Percentiles rank a stretch among this genome's conserved stretches.
Conservation (phyloP, 2,888 invertebrate species). For the Apamea crenata region DNA sequence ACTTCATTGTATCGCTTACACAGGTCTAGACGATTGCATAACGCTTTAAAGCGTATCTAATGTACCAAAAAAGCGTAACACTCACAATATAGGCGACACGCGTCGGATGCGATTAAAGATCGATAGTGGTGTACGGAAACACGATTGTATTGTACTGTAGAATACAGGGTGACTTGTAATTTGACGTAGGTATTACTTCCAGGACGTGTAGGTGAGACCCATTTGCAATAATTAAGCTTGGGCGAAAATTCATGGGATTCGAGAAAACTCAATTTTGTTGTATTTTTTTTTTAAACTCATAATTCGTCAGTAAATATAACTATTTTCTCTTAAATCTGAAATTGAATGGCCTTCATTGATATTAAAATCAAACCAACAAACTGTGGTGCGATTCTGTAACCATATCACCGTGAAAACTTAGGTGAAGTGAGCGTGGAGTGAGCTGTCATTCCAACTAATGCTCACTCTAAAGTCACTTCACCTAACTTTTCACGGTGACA, state of each 20-base stretch:
- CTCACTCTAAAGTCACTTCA: too few relatives aligned
- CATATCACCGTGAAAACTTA: too few relatives aligned
- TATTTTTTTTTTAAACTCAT: neutral
- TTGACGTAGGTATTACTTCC: neutral
- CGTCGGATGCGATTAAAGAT: slow-evolving; percentile 8
- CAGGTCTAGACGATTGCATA: slow-evolving; percentile 23
- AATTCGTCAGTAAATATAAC: neutral
- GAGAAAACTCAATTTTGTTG: neutral
- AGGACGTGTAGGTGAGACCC: neutral
- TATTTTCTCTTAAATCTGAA: neutral
- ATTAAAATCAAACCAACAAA: too few relatives aligned
- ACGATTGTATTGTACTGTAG: neutral
- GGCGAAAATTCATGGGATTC: neutral
- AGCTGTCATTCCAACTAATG: too few relatives aligned
- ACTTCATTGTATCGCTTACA: neutral
- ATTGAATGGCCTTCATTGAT: too few relatives aligned
- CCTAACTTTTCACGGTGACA: too few relatives aligned
- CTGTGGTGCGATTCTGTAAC: too few relatives aligned
- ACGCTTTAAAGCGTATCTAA: slow-evolving; percentile 30
- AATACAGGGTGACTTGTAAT: neutral
- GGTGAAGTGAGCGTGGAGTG: too few relatives aligned
- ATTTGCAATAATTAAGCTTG: neutral
- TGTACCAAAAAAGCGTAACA: slow-evolving; percentile 28
- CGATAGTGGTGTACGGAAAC: neutral
- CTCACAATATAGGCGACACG: slow-evolving; percentile 28